These are phyloP conservation scores for Pogonomyrmex californicus DNA, from an alignment of 1,140 invertebrate genomes.

Conservation along the genomic window DNA sequence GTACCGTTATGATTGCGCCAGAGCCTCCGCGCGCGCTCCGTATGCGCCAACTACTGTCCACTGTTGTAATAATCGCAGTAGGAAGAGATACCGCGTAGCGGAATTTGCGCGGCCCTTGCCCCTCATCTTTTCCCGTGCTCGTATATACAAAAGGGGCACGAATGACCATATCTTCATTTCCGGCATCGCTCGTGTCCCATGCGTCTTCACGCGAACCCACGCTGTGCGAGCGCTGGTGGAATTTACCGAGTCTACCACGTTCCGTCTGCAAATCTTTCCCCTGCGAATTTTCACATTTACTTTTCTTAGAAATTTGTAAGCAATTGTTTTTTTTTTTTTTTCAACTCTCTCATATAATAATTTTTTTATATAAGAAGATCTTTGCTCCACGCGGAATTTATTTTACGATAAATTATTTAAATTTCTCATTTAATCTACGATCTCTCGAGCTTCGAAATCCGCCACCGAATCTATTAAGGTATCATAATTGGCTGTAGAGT, in stretches of 20 bases:
- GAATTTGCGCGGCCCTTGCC: conserved; percentile 58
- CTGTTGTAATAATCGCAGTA: conserved; percentile 68
- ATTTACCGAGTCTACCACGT: conserved; percentile 8
- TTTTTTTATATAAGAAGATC: neutral
- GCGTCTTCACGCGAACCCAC: conserved; percentile 5
- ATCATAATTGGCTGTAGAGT: conserved; percentile 4
- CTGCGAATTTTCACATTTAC: neutral
- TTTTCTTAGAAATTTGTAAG: neutral
- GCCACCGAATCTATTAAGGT: neutral
- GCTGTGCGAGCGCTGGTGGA: neutral
- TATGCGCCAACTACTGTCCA: conserved; percentile 55
- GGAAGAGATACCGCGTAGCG: conserved; percentile 62
- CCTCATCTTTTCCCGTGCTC: conserved; percentile 19
- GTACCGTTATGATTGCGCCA: conserved; percentile 79
- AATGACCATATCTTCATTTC: conserved; percentile 32
- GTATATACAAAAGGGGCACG: conserved; percentile 33
- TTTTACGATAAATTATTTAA: neutral
- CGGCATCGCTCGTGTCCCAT: conserved; percentile 15
- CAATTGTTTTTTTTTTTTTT: neutral
- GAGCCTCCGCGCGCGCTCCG: conserved; percentile 30
- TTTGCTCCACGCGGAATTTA: neutral
- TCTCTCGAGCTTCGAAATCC: neutral
- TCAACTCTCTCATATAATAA: too few relatives aligned
- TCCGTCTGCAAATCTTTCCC: neutral
- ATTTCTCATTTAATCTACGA: neutral